Percentiles rank a stretch among this genome's conserved stretches.
phyloP scores from a whole-genome alignment of 2,113 vertebrate genomes.

The Heterocephalus glaber region DNA sequence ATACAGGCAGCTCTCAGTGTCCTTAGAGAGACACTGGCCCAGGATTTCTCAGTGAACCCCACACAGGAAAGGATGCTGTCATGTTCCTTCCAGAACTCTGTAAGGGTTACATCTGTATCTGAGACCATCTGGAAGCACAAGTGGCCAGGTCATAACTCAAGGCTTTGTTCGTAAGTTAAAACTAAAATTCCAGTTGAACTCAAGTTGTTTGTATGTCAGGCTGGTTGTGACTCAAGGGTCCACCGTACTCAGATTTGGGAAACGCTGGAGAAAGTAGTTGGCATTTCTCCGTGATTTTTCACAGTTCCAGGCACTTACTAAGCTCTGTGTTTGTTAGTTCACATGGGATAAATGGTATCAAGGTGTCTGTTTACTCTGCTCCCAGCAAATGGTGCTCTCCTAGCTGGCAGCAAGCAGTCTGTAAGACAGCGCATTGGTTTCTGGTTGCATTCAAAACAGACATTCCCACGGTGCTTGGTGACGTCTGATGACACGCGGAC shows the following conservation, averaged over 20 bases:
- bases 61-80: too few species aligned
- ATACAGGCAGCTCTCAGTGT: too few species aligned
- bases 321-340: neutral
- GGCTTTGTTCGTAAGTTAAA: too few species aligned
- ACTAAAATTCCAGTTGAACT: too few species aligned
- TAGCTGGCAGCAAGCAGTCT: neutral
- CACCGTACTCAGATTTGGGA: neutral
- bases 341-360: neutral
- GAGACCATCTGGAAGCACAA: too few species aligned
- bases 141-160: too few species aligned
- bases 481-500: neutral
- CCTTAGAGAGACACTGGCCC: too few species aligned
- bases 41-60: too few species aligned
- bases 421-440: neutral
- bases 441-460: neutral
- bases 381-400: neutral
- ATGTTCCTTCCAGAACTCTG: too few species aligned
- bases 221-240: too few species aligned
- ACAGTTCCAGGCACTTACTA: neutral
- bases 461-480: neutral
- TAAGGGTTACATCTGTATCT: too few species aligned
- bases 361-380: neutral
- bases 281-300: conserved; percentile 31
- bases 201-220: too few species aligned
- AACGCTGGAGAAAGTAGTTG: conserved; percentile 16